phyloP scores from a whole-genome alignment of 2,113 vertebrate species.

The Ammodytes dubius region DNA sequence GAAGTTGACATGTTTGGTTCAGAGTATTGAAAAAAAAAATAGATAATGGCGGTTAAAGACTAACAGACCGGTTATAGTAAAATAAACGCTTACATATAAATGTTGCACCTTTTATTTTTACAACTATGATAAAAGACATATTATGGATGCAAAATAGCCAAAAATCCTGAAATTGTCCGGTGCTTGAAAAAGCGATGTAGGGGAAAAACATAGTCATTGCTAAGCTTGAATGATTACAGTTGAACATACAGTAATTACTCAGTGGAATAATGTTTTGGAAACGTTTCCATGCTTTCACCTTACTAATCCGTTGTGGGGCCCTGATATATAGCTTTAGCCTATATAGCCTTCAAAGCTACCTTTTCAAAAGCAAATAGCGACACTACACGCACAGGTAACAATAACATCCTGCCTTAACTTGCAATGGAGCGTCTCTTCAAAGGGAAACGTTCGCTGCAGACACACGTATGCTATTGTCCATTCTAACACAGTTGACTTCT shows the following conservation, averaged over 20 bases:
- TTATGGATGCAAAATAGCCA: no score
- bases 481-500: conserved; percentile 47
- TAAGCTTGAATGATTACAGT: not conserved
- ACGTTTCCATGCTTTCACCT: not conserved
- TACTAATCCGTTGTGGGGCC: not conserved
- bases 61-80: no score
- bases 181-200: no score
- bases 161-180: no score
- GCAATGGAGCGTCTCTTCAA: conserved; percentile 33
- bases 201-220: no score
- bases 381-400: conserved; percentile 15
- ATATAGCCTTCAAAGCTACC: not conserved
- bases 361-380: conserved; percentile 21
- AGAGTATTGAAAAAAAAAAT: no score
- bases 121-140: no score
- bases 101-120: no score
- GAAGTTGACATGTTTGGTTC: no score
- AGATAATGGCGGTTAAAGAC: no score
- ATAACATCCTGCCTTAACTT: conserved; percentile 53
- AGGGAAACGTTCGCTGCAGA: conserved; percentile 50
- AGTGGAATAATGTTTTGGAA: not conserved
- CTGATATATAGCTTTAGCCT: not conserved
- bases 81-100: no score
- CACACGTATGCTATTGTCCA: conserved; percentile 47
- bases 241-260: not conserved